These are phyloP conservation scores for Gymnoscopelus microlampas DNA, from an alignment of 2,797 vertebrate genomes.

Conservation along the genomic window DNA sequence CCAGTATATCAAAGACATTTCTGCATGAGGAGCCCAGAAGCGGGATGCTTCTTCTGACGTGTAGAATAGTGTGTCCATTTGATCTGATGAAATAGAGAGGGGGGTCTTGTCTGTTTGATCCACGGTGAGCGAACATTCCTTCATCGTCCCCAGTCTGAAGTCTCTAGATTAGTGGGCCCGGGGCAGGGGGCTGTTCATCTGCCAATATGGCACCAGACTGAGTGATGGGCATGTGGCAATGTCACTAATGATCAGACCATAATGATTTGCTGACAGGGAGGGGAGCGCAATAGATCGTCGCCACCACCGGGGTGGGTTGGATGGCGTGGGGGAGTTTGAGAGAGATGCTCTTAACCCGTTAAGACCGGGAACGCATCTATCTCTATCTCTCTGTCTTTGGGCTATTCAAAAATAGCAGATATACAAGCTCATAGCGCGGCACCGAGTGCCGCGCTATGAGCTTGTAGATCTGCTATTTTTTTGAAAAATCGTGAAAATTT, in stretches of 20 bases:
- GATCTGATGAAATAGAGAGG: background rate
- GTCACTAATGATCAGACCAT: conserved; percentile 85
- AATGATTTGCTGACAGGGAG: conserved; percentile 84
- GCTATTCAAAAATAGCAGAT: too few relatives aligned
- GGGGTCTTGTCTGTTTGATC: background rate
- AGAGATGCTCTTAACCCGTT: conserved; percentile 70
- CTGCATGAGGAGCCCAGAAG: too few relatives aligned
- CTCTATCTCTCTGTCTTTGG: too few relatives aligned
- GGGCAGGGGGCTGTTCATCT: conserved; percentile 79
- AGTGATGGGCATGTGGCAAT: conserved; percentile 81
- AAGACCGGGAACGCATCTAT: too few relatives aligned
- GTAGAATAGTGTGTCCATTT: background rate
- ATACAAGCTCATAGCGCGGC: too few relatives aligned
- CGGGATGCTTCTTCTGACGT: too few relatives aligned
- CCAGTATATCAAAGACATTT: too few relatives aligned
- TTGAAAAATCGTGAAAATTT: too few relatives aligned
- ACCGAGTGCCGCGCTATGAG: too few relatives aligned
- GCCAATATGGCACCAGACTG: conserved; percentile 81
- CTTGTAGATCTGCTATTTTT: too few relatives aligned
- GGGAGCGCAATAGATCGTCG: conserved; percentile 83
- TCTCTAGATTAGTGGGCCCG: conserved; percentile 74
- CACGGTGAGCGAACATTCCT: conserved; percentile 64
- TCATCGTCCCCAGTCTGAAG: conserved; percentile 75
- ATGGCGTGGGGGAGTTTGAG: conserved; percentile 73
- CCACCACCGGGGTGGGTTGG: conserved; percentile 9